These are phyloP conservation scores for Tenualosa ilisha DNA, from an alignment of 2,797 vertebrate species.

Conservation along the genomic window DNA sequence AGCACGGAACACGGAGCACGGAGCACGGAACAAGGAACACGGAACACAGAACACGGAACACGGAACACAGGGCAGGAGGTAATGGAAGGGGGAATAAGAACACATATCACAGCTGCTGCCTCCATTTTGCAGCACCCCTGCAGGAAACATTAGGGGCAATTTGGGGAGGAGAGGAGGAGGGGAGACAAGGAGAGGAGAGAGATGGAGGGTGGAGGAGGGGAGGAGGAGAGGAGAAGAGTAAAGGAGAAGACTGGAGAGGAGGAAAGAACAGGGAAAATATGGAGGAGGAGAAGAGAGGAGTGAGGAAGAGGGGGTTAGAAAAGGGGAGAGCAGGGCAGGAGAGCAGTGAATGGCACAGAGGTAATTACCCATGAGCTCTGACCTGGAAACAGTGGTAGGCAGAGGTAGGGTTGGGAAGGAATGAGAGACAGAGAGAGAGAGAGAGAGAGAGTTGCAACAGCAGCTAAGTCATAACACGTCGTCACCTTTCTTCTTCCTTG, in stretches of 20 bases:
- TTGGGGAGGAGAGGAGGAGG: too few relatives aligned
- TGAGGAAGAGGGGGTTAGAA: too few relatives aligned
- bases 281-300: neutral
- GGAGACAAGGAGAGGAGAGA: neutral
- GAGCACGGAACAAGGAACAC: too few relatives aligned
- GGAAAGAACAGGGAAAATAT: neutral
- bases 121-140: neutral
- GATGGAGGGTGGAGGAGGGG: neutral
- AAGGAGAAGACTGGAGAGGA: neutral
- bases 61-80: neutral
- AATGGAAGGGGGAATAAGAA: too few relatives aligned
- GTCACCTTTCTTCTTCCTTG: too few relatives aligned
- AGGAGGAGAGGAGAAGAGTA: conserved; percentile 24
- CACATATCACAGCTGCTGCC: too few relatives aligned
- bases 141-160: too few relatives aligned
- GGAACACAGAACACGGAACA: too few relatives aligned
- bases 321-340: too few relatives aligned
- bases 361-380: neutral
- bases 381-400: neutral
- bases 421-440: too few relatives aligned
- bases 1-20: too few relatives aligned
- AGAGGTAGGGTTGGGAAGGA: neutral
- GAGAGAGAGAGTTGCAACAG: neutral
- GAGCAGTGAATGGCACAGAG: neutral
- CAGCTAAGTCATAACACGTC: too few relatives aligned